phyloP scores from a whole-genome alignment of 2,888 invertebrate species.

The Palloptera scutellata region DNA sequence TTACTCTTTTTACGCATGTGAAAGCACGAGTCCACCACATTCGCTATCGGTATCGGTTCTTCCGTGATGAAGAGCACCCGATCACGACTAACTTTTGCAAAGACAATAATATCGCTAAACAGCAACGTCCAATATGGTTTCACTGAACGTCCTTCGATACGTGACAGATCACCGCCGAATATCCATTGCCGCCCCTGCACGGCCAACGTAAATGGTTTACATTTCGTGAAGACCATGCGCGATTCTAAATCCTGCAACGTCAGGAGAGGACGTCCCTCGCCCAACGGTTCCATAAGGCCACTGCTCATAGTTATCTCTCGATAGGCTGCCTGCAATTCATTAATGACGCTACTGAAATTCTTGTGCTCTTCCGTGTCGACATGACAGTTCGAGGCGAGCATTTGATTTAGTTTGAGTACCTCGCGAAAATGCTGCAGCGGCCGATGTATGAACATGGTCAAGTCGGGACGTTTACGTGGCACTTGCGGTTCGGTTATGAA shows the following conservation, averaged over 20 bases:
- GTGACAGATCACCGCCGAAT: conserved; percentile 84
- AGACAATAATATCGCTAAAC: conserved; percentile 84
- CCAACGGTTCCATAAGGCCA: conserved; percentile 85
- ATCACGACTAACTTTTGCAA: conserved; percentile 86
- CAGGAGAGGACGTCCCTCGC: conserved; percentile 81
- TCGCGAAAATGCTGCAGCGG: conserved; percentile 83
- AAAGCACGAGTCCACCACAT: conserved; percentile 84
- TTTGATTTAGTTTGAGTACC: conserved; percentile 69
- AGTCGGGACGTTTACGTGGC: conserved; percentile 82
- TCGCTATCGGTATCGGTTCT: conserved; percentile 80
- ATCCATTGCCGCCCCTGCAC: conserved; percentile 89
- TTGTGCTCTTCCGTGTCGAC: conserved; percentile 64
- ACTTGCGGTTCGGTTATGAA: conserved; percentile 83
- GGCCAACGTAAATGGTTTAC: conserved; percentile 87
- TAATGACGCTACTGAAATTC: conserved; percentile 62
- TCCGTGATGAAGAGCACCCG: conserved; percentile 87
- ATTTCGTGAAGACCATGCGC: conserved; percentile 87
- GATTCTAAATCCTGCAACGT: conserved; percentile 87
- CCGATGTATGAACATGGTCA: conserved; percentile 84
- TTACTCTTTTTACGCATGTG: conserved; percentile 84
- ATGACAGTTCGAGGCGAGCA: conserved; percentile 65
- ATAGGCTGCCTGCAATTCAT: conserved; percentile 71
- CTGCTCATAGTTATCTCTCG: conserved; percentile 85
- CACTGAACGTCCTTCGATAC: conserved; percentile 82
- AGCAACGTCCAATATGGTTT: conserved; percentile 87